phyloP scores from a whole-genome alignment of 2,113 vertebrate genomes.

The Ictalurus punctatus region DNA sequence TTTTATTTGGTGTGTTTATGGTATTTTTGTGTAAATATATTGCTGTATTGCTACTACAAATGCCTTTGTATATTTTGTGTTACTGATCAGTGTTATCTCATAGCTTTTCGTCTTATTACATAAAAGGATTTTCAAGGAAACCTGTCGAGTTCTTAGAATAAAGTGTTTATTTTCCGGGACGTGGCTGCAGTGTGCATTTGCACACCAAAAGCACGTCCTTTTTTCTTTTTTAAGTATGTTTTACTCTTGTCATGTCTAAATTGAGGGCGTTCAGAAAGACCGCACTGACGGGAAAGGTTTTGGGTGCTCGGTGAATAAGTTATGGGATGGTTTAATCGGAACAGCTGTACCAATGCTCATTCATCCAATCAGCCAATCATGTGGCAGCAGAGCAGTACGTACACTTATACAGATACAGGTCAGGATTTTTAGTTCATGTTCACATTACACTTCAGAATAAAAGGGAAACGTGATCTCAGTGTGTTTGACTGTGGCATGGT shows the following conservation, averaged over 20 bases:
- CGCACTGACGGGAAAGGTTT: not conserved
- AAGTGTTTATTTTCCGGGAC: not conserved
- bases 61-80: slow-evolving; percentile 7
- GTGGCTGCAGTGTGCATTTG: not conserved
- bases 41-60: no score
- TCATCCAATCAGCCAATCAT: no score
- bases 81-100: not conserved
- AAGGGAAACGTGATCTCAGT: not conserved
- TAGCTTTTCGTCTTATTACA: not conserved
- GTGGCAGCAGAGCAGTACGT: not conserved
- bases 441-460: not conserved
- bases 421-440: not conserved
- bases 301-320: not conserved
- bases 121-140: not conserved
- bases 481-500: not conserved
- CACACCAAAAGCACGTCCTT: not conserved
- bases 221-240: not conserved
- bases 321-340: not conserved
- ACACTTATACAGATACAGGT: not conserved
- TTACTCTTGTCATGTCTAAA: not conserved
- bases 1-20: not conserved
- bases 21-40: not conserved
- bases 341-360: not conserved
- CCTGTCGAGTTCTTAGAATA: not conserved
- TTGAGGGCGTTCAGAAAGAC: not conserved